Base-by-base conservation (phyloP, 2,888 invertebrate genomes). In the Entomobrya proxima region DNA sequence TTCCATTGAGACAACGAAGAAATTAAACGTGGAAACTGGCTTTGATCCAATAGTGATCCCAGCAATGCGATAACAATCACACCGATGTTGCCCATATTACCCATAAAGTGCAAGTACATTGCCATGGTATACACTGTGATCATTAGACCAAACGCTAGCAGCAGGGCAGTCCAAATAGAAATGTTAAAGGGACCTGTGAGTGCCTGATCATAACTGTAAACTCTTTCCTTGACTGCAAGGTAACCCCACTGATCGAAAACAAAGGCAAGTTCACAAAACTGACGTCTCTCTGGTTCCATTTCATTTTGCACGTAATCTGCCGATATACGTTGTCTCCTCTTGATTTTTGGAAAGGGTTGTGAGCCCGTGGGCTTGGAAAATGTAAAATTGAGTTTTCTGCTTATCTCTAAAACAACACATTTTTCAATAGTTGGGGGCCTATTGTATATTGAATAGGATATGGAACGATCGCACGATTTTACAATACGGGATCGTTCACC, bases 181-280 rank as follows among this genome's bases (percentile, higher is more conserved):
- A 27, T 6, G 40, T 58, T 58, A 58, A 81, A 69, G 0, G 79
- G 79, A 1, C 79, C 79, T 32, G 44, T 58, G 11, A 81, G 50
- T 1, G 72, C 80, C 21, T 24, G 37, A 9, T 81, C 58, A 27
- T 81, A 40, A 13, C 27, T 24, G 15, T 72, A 9, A n/a, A 50
- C 24, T 1, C 21, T 35, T 27, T 55, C 18, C 24, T 27, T 37
- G 18, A 37, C 44, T 0, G 72, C 72, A 2, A 81, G 15, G 21
- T 37, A 81, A 7, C 55, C 69, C 80, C 80, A 81, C 6, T 69
- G 50, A 2, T 81, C 80, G 58, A 81, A 81, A 18, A 30, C 44
- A 9, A 81, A 81, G 4, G 55, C 80, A 13, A 50, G 52, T 18
- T 81, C 80, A 40, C 72, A 32, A n/a, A 81, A 27, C 35, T 79